Evolutionary conservation across 2,797 vertebrate genomes (phyloP), one percentile per base, ranked within the genome.

Genomic region (Hypotaenidia philippensis): DNA sequence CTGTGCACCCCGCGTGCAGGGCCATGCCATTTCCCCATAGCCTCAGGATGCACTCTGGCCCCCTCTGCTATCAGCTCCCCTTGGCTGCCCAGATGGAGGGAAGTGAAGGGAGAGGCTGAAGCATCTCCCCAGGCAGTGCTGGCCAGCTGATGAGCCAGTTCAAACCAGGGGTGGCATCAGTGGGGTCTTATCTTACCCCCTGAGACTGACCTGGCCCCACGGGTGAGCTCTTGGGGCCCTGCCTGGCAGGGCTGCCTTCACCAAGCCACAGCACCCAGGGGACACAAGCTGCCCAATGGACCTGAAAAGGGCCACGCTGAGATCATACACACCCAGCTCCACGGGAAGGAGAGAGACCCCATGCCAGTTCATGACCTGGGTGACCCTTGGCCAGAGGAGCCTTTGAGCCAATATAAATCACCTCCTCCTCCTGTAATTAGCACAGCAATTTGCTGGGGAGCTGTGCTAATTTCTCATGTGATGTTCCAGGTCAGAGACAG

Each of bases 31-130:
- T 32, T 21, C 57, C 5, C 3, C 78, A 9, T 1, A 59, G 60
- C 18, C 36, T 22, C 38, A 45, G 20, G 47, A n/a, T 16, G 11
- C 27, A 53, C 7, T 8, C 11, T 0, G 0, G 12, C 8, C 17
- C 21, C 3, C 7, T 22, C 26, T 1, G 1, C 31, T 63, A 50
- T 40, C 66, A 31, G 69, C 34, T 50, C 63, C 29, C 45, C 75
- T 41, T 50, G 70, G 53, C 86, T 78, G 49, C 18, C n/a, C 66
- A 1, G 1, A 3, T 3, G 38, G 16, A 86, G 19, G 4, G 17
- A 4, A 88, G 32, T 11, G 22, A 64, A 38, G 22, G 27, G 36
- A 53, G 26, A 47, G 32, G 36, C 5, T 7, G 15, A 56, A 75
- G 45, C 15, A 14, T 12, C 49, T 66, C 56, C 12, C 34, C 75